Conservation (phyloP, 2,797 vertebrate species). For the Cirrhinus mrigala region DNA sequence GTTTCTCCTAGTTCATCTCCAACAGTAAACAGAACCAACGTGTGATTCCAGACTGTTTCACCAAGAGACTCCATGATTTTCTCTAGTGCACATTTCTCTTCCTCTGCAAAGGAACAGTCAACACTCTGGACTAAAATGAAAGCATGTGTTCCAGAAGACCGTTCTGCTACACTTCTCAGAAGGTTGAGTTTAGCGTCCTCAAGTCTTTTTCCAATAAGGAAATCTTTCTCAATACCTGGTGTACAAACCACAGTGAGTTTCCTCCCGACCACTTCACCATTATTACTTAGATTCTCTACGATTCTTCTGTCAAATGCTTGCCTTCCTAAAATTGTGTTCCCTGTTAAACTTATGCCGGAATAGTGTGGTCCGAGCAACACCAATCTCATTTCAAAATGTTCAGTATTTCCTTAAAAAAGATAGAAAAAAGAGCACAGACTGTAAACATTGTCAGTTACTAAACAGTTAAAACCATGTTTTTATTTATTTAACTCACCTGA, state of each 20-base stretch:
- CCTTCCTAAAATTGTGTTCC: conserved; percentile 16
- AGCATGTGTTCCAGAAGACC: background rate
- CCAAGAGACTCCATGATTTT: conserved; percentile 5
- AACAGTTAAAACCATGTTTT: background rate
- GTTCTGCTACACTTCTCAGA: background rate
- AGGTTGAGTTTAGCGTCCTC: background rate
- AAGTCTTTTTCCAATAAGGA: background rate
- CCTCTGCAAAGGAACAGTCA: conserved; percentile 16
- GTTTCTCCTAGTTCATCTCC: background rate
- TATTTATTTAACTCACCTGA: conserved; percentile 15
- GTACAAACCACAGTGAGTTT: background rate
- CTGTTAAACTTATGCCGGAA: background rate
- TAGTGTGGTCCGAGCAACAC: conserved; percentile 9
- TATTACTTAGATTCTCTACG: background rate
- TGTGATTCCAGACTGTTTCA: conserved; percentile 34
- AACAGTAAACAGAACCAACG: conserved; percentile 2
- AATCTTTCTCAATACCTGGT: conserved; percentile 20
- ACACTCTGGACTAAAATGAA: background rate
- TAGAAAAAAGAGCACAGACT: background rate
- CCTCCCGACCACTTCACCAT: background rate
- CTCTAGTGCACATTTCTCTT: background rate
- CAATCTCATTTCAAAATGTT: conserved; percentile 3
- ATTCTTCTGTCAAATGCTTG: background rate
- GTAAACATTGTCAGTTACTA: background rate
- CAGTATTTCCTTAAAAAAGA: background rate